phyloP scores from a whole-genome alignment of 2,797 vertebrate species.

The Hemitrygon akajei region DNA sequence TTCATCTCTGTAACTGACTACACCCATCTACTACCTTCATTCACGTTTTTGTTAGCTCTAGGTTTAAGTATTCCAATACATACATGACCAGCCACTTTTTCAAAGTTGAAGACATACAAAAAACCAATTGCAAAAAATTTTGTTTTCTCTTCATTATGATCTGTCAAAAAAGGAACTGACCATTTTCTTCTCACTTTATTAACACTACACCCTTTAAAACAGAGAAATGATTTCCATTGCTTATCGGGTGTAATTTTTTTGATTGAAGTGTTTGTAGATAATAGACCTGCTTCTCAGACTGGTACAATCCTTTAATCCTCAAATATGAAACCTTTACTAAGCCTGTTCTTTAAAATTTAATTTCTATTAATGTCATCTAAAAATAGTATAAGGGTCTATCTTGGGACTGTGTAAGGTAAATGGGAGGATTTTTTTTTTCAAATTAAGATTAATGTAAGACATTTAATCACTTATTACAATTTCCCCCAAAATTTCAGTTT shows the following conservation, averaged over 20 bases:
- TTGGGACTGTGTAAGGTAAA: neutral
- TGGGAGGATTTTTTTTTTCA: neutral
- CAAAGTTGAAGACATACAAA: too few relatives aligned
- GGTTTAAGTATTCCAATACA: too few relatives aligned
- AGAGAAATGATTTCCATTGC: neutral
- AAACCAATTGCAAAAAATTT: too few relatives aligned
- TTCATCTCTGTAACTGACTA: too few relatives aligned
- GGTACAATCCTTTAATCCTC: neutral
- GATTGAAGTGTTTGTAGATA: neutral
- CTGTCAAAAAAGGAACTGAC: too few relatives aligned
- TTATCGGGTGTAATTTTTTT: neutral
- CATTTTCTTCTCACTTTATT: neutral
- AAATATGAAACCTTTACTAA: neutral
- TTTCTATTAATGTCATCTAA: neutral
- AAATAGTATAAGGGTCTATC: neutral
- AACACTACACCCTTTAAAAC: neutral
- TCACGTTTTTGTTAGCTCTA: too few relatives aligned
- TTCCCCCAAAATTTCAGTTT: neutral
- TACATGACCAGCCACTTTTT: too few relatives aligned
- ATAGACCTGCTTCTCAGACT: neutral
- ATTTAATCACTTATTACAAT: neutral
- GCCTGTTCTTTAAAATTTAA: neutral
- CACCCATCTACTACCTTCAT: too few relatives aligned
- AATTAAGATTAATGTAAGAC: too few relatives aligned
- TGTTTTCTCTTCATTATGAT: too few relatives aligned